These are phyloP conservation scores for Eurystomus gularis DNA, from an alignment of 2,113 vertebrate genomes.

Conservation along the genomic window DNA sequence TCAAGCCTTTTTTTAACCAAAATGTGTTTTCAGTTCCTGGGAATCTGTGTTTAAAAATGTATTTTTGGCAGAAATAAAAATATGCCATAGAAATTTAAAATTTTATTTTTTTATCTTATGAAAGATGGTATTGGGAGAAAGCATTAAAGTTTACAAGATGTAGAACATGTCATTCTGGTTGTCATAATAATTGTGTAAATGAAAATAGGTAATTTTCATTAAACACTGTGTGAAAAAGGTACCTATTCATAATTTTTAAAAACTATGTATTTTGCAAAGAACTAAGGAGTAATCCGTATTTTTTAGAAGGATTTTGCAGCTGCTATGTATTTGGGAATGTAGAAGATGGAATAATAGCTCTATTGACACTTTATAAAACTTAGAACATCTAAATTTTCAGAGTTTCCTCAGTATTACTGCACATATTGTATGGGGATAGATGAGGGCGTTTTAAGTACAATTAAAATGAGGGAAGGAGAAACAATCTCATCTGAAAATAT, in stretches of 20 bases:
- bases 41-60: not conserved
- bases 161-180: not conserved
- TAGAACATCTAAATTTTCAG: not conserved
- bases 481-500: not conserved
- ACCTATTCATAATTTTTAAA: accelerated
- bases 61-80: not conserved
- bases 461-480: not conserved
- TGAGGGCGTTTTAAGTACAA: not conserved
- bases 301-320: not conserved
- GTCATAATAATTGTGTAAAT: not conserved
- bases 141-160: not conserved
- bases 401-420: not conserved
- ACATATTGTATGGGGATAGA: not conserved
- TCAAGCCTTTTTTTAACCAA: not conserved
- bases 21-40: not conserved
- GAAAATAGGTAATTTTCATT: not conserved
- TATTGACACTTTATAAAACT: not conserved
- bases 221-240: not conserved
- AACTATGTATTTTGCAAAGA: not conserved
- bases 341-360: not conserved
- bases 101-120: not conserved
- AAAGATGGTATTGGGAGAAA: accelerated
- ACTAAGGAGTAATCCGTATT: not conserved
- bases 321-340: not conserved
- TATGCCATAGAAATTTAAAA: not conserved